Conservation (phyloP, 2,888 invertebrate species). For the Lepetodrilus schrolli region DNA sequence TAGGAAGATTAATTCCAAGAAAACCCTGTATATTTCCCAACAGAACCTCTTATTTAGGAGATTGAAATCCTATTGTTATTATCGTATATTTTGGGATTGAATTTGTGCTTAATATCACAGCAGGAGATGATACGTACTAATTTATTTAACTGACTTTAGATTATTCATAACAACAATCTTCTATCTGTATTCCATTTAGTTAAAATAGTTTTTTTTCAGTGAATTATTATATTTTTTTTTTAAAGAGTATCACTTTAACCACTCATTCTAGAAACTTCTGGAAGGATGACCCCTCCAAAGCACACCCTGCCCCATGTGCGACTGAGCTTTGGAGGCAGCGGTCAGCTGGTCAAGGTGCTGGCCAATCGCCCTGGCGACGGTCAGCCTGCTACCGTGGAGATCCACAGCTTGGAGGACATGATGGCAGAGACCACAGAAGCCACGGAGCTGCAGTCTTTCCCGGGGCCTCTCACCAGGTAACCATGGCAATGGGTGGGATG, state of each 20-base stretch:
- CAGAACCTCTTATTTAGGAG: too few relatives aligned
- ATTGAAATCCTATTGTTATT: too few relatives aligned
- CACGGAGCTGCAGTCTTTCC: constrained; percentile 80
- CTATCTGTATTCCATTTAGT: background rate
- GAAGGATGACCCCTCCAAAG: constrained; percentile 87
- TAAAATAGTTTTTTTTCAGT: background rate
- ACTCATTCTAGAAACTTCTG: constrained; percentile 44
- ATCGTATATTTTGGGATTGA: too few relatives aligned
- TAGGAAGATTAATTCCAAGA: too few relatives aligned
- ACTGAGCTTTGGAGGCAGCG: constrained; percentile 75
- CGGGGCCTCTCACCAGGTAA: constrained; percentile 87
- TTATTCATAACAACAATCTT: too few relatives aligned
- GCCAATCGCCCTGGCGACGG: constrained; percentile 88
- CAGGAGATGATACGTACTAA: too few relatives aligned
- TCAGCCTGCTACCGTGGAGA: constrained; percentile 84
- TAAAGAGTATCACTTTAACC: background rate
- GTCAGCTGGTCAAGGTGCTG: constrained; percentile 85
- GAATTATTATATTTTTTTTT: background rate
- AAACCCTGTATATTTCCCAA: too few relatives aligned
- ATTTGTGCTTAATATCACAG: too few relatives aligned
- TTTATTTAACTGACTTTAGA: too few relatives aligned
- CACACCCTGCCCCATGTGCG: constrained; percentile 86
- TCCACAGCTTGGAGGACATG: constrained; percentile 79
- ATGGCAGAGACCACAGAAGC: constrained; percentile 57
- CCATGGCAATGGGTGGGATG: constrained; percentile 38